Evolutionary conservation across 2,888 invertebrate species (phyloP).

Genomic region (Erynnis tages): DNA sequence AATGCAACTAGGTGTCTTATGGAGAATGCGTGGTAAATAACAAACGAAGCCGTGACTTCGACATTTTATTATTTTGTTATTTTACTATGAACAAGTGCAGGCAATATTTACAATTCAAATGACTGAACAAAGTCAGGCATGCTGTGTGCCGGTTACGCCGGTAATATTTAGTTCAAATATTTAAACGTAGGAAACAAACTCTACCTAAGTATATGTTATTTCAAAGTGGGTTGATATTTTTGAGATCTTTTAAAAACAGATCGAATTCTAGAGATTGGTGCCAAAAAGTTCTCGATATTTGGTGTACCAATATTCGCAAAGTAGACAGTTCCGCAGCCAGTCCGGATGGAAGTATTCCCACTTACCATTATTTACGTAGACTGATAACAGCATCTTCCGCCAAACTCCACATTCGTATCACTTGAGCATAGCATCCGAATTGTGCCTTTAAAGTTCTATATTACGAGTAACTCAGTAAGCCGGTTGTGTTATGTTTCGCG

Average conservation of each 20-base stretch:
- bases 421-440: slow-evolving; percentile 6
- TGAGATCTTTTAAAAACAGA: not conserved
- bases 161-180: slow-evolving; percentile 8
- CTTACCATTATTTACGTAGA: slow-evolving; percentile 21
- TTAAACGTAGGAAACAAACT: not conserved
- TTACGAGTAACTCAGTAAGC: not conserved
- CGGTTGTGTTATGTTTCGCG: slow-evolving; percentile 6
- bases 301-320: not conserved
- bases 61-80: slow-evolving; percentile 12
- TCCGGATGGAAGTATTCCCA: not conserved
- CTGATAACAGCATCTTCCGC: slow-evolving; percentile 8
- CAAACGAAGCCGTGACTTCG: slow-evolving; percentile 27
- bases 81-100: slow-evolving; percentile 14
- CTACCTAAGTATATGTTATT: not conserved
- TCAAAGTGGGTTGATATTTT: not conserved
- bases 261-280: not conserved
- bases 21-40: slow-evolving; percentile 13
- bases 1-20: not conserved
- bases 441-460: not conserved
- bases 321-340: not conserved
- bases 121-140: slow-evolving; percentile 13
- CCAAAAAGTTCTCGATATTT: not conserved
- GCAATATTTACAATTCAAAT: slow-evolving; percentile 40
- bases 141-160: not conserved
- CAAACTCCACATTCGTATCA: slow-evolving; percentile 20